Evolutionary conservation across 2,797 vertebrate genomes (phyloP), one percentile per base, ranked within the genome.

Genomic region (Aplochiton taeniatus): DNA sequence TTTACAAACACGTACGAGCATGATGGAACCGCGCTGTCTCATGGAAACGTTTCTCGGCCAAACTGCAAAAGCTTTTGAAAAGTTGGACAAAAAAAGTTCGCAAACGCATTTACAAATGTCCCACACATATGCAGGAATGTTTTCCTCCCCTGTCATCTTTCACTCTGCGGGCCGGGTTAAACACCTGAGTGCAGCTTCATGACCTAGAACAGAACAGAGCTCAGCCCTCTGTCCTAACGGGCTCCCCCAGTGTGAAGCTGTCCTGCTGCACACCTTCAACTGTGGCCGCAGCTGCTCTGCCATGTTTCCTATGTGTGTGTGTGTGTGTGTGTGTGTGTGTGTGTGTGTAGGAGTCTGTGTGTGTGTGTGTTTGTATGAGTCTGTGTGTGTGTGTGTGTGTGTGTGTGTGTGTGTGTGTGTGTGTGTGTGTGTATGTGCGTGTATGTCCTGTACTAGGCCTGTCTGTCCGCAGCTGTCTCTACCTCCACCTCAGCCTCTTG

Each of bases 151-250:
- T 2, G 31, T 31, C 6, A 6, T 31, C 31, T 6, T 31, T 31
- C 3, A 2, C 31, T 31, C 31, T 2, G 2, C 31, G 31, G 31
- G 31, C 31, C 31, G 31, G 3, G 31, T 31, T 6, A 31, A 31
- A 31, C 31, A 89, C 85, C 85, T 85, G 85, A 86, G 79, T 85
- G 85, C 78, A 66, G 83, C 78, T 74, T 89, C 84, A 83, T 91
- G 92, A 92, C 89, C 88, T 90, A 89, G 89, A 91, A 91, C 90
- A 89, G 89, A 91, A 91, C 46, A 66, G 83, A 64, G 65, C 65
- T 41, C 65, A 64, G 65, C 65, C 43, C 65, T 73, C 58, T 72
- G 77, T 51, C 74, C 70, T 54, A 75, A 68, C 75, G 66, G 75
- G 70, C 44, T 43, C 16, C 52, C 63, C 75, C 61, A 62, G 31